phyloP scores from a whole-genome alignment of 2,888 invertebrate genomes.

The Calameuta pallipes region DNA sequence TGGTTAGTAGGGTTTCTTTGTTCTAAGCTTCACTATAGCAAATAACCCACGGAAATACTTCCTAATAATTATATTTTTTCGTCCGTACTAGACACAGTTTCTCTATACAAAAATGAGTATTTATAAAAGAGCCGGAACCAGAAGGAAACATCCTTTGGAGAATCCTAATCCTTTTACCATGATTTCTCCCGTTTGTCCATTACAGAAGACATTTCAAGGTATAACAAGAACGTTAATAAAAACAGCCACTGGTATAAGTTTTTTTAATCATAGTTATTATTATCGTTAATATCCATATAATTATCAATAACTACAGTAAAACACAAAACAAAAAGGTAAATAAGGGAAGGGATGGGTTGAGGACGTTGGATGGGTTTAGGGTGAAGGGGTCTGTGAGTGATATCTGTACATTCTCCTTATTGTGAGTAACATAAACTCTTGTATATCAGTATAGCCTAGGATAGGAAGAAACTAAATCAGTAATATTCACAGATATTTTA shows the following conservation, averaged over 20 bases:
- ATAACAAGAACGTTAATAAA: neutral
- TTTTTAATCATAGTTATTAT: constrained; percentile 67
- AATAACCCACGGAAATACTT: neutral
- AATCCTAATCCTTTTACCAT: neutral
- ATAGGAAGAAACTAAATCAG: constrained; percentile 65
- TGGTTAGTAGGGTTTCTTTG: neutral
- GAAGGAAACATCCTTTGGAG: neutral
- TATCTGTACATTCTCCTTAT: constrained; percentile 66
- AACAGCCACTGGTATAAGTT: constrained; percentile 17
- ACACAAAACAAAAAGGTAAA: constrained; percentile 64
- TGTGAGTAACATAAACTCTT: constrained; percentile 63
- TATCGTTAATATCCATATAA: constrained; percentile 67
- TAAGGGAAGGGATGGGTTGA: neutral
- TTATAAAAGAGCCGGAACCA: neutral
- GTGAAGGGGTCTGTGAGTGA: constrained; percentile 37
- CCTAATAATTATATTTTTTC: neutral
- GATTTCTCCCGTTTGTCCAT: neutral
- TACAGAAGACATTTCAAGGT: neutral
- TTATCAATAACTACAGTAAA: constrained; percentile 67
- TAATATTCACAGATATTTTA: constrained; percentile 67
- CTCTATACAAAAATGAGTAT: neutral
- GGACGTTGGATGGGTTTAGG: neutral
- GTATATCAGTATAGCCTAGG: constrained; percentile 62
- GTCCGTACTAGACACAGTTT: neutral
- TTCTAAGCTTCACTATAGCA: neutral